Base-by-base conservation (phyloP, 2,113 vertebrate species). In the Rattus rattus region DNA sequence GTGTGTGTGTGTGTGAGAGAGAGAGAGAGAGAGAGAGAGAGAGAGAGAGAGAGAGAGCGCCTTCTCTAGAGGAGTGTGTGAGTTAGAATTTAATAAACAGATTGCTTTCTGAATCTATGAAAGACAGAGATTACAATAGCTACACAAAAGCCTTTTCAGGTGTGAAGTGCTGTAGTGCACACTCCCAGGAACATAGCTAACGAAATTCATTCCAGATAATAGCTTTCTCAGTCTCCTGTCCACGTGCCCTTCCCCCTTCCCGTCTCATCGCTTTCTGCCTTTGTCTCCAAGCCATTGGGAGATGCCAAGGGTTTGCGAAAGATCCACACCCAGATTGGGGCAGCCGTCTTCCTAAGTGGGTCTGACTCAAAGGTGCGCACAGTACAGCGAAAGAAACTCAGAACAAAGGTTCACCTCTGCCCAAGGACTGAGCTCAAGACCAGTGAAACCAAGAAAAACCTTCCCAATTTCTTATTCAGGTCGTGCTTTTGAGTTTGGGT, bases 1-100 rank as follows among this genome's bases (percentile, higher is more conserved):
- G 43, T 43, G 43, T 43, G 43, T 43, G 43, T 43, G 43, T 43
- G 43, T 43, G 43, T 2, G 26, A 49, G 33, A n/a, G 52, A n/a
- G 47, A 59, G 54, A 81, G 54, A 54, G 10, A 81, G 33, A 56
- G 33, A 56, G 19, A 36, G 6, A n/a, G n/a, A n/a, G 33, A n/a
- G 52, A n/a, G 47, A 59, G 54, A 81, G 54, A 54, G 10, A 81
- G 33, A 56, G 33, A 56, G 19, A 36, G 6, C 3, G 47, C 22
- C 17, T 67, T 86, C 80, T 59, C 39, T 49, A 43, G 65, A 91
- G 17, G 77, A 54, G 10, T 24, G 43, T 88, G 36, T 14, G 47
- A 16, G 26, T 91, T 95, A 92, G 81, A 56, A 86, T 63, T 95
- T 80, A 67, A 59, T 72, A 90, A 73, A 24, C 43, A 85, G 54